Conservation (phyloP, 1,140 invertebrate genomes). For the Nautilus pompilius region DNA sequence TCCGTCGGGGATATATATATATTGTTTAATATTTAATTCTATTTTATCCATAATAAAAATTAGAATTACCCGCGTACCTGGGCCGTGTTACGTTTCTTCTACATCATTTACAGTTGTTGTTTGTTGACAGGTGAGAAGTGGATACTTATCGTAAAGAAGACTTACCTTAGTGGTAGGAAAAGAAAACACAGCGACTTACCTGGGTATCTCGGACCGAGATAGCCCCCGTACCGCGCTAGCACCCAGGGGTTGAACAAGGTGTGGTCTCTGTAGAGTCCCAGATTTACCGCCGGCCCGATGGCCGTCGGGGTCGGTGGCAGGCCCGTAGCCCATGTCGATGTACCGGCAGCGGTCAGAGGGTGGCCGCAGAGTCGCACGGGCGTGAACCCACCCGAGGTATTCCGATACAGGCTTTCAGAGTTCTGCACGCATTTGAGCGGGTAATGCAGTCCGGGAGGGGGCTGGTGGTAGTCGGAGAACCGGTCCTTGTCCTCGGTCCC, state of each 20-base stretch:
- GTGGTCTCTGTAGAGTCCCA: not conserved
- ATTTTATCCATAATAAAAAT: no score
- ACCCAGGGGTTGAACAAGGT: not conserved
- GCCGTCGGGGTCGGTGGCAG: not conserved
- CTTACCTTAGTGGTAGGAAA: no score
- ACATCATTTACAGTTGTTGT: no score
- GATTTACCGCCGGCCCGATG: not conserved
- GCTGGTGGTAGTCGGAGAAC: not conserved
- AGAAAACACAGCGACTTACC: not conserved
- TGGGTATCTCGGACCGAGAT: not conserved
- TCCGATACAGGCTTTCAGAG: not conserved
- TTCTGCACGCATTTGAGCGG: not conserved
- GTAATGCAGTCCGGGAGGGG: not conserved
- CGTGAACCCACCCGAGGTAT: not conserved
- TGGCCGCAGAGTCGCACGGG: not conserved
- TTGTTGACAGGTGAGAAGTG: no score
- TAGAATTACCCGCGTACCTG: no score
- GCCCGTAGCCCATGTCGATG: not conserved
- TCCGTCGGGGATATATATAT: no score
- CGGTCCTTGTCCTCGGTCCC: not conserved
- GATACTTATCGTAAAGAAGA: no score
- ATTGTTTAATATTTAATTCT: no score
- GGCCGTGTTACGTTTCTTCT: no score
- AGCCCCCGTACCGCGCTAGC: not conserved
- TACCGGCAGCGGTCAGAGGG: not conserved